phyloP scores from a whole-genome alignment of 2,113 vertebrate species.

The Tragelaphus imberbis region DNA sequence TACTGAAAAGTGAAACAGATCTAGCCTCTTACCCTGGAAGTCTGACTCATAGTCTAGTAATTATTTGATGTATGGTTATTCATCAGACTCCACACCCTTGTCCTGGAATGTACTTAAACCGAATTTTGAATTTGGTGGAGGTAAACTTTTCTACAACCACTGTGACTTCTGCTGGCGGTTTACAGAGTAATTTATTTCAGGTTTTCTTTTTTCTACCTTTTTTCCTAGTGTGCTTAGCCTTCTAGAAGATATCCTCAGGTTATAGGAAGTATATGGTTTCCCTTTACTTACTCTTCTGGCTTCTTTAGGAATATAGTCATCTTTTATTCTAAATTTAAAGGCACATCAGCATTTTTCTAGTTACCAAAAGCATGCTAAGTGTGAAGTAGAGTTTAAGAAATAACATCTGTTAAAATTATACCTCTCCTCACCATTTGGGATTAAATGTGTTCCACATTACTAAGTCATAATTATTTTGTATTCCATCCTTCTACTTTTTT shows the following conservation, averaged over 20 bases:
- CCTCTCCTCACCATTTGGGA: background rate
- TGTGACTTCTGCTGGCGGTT: background rate
- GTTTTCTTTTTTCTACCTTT: background rate
- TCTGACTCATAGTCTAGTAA: background rate
- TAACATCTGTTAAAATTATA: background rate
- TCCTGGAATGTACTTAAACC: slow-evolving; percentile 4
- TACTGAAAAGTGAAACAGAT: background rate
- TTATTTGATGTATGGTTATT: background rate
- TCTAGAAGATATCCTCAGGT: background rate
- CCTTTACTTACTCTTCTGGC: background rate
- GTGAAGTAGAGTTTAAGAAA: background rate
- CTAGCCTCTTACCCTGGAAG: background rate
- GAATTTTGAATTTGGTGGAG: background rate
- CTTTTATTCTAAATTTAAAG: slow-evolving; percentile 20
- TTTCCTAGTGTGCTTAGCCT: background rate
- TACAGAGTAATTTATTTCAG: background rate
- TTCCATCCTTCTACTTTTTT: background rate
- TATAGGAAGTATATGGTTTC: background rate
- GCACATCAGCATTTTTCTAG: background rate
- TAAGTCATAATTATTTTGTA: background rate
- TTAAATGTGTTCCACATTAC: slow-evolving; percentile 1
- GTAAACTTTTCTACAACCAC: background rate
- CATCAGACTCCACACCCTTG: background rate
- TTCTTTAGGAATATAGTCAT: background rate
- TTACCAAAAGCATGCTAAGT: background rate